Percentiles rank a stretch among this genome's conserved stretches.
phyloP scores from a whole-genome alignment of 2,797 vertebrate genomes.

The Mormyrus hasselquistii region DNA sequence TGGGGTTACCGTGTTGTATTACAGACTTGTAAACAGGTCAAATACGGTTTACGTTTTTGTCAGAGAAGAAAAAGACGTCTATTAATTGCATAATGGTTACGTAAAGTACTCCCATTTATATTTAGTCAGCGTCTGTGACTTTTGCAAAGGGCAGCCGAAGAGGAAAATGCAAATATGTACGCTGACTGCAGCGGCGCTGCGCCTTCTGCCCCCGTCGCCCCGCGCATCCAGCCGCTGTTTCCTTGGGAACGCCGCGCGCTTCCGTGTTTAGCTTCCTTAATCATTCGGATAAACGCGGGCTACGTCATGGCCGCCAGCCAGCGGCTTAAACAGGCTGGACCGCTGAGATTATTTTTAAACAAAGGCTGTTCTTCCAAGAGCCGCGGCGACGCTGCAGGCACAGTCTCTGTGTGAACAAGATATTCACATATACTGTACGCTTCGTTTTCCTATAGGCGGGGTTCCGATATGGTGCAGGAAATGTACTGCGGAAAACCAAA shows the following conservation, averaged over 20 bases:
- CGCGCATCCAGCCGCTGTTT: not conserved
- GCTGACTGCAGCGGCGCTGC: not conserved
- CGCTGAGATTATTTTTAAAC: constrained; percentile 1
- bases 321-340: not conserved
- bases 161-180: not conserved
- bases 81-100: constrained; percentile 11
- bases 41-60: not conserved
- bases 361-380: not conserved
- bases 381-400: not conserved
- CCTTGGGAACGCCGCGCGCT: constrained; percentile 9
- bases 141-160: not conserved
- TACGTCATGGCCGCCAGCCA: not conserved
- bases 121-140: constrained; percentile 7
- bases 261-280: constrained; percentile 12
- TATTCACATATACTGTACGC: not conserved
- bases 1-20: not conserved
- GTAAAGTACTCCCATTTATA: constrained; percentile 4
- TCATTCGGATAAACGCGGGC: not conserved
- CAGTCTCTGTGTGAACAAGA: not conserved
- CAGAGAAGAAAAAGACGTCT: not conserved
- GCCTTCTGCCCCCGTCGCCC: not conserved
- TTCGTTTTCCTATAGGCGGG: not conserved
- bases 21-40: not conserved
- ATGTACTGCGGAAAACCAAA: not conserved
- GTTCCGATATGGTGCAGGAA: not conserved